phyloP scores from a whole-genome alignment of 2,797 vertebrate species.

The Australoheros facetus region DNA sequence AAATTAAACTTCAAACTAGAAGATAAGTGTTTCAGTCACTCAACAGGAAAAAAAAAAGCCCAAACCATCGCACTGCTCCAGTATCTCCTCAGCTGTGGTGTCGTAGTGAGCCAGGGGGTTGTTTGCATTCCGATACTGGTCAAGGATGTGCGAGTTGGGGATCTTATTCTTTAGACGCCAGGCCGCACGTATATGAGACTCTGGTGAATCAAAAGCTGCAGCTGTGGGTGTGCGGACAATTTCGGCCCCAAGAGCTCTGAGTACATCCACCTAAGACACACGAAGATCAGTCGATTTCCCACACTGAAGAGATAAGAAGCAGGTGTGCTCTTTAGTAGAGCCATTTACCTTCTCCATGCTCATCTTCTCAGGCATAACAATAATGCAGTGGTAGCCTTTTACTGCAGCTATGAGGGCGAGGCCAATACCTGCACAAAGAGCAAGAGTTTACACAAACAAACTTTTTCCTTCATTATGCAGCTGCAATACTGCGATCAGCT shows the following conservation, averaged over 20 bases:
- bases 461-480: background rate
- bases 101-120: constrained; percentile 93
- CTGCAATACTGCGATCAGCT: background rate
- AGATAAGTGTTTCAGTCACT: background rate
- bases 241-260: constrained; percentile 91
- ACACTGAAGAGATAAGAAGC: rapidly evolving
- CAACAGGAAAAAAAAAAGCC: background rate
- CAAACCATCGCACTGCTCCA: constrained; percentile 90
- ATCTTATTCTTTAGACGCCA: constrained; percentile 91
- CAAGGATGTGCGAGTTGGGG: constrained; percentile 88
- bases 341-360: constrained; percentile 87
- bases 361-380: constrained; percentile 95
- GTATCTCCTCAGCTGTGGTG: constrained; percentile 90
- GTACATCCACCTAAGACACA: constrained; percentile 83
- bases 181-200: constrained; percentile 89
- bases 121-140: constrained; percentile 91
- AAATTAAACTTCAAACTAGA: background rate
- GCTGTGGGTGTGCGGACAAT: constrained; percentile 90
- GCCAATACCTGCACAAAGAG: constrained; percentile 84
- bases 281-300: background rate
- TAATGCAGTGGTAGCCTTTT: constrained; percentile 92
- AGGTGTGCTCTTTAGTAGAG: background rate
- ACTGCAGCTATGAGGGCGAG: constrained; percentile 89
- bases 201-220: constrained; percentile 89
- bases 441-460: rapidly evolving